Conservation (phyloP, 2,113 vertebrate species). For the Glaucidium brasilianum region DNA sequence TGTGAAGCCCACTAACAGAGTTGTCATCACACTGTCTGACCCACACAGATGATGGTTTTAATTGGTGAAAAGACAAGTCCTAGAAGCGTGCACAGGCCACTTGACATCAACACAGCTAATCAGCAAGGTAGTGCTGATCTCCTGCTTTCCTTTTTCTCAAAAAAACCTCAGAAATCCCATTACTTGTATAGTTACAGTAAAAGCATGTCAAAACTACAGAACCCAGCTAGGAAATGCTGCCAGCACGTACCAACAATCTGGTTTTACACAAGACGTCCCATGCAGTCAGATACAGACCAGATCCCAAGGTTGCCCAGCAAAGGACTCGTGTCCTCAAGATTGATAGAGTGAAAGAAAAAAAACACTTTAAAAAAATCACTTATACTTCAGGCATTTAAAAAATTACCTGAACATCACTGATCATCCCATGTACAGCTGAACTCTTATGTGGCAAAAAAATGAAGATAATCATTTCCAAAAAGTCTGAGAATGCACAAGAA, state of each 20-base stretch:
- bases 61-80: too few relatives aligned
- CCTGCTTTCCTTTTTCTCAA: neutral
- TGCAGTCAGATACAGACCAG: neutral
- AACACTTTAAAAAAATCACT: accelerated
- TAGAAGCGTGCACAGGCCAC: neutral
- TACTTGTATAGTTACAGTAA: neutral
- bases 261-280: neutral
- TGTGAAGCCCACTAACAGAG: neutral
- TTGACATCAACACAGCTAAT: neutral
- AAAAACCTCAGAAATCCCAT: neutral
- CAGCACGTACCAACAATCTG: neutral
- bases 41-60: too few relatives aligned
- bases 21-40: neutral
- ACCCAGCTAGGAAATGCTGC: neutral
- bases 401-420: neutral
- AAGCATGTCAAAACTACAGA: neutral
- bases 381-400: neutral
- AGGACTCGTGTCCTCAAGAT: neutral
- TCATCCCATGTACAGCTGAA: neutral
- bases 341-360: neutral
- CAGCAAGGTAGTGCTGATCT: neutral
- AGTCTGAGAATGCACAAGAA: neutral
- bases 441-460: accelerated
- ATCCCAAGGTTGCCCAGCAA: neutral
- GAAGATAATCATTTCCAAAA: neutral